Conservation (phyloP, 2,797 vertebrate genomes). For the Bovichtus diacanthus region DNA sequence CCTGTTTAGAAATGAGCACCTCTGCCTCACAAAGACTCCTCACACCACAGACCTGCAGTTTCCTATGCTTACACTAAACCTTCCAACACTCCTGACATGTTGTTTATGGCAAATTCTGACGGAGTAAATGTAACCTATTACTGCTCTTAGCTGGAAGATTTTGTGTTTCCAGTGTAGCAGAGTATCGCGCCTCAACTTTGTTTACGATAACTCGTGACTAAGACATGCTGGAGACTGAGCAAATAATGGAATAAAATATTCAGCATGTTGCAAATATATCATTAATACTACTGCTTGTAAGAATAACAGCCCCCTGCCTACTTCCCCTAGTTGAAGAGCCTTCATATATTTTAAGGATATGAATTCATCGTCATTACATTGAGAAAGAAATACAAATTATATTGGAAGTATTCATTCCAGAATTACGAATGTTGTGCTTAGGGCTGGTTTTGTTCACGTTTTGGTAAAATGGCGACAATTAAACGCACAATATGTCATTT, state of each 20-base stretch:
- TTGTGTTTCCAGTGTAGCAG: constrained; percentile 43
- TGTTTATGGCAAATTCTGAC: constrained; percentile 57
- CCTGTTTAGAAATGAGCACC: constrained; percentile 50
- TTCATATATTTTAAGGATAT: constrained; percentile 10
- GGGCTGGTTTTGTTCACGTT: background rate
- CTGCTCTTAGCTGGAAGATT: constrained; percentile 18
- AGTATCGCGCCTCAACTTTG: background rate
- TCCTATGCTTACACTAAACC: constrained; percentile 42
- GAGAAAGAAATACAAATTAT: background rate
- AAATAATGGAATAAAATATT: constrained; percentile 53
- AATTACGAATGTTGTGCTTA: background rate
- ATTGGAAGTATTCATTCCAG: background rate
- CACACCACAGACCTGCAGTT: constrained; percentile 39
- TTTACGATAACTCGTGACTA: constrained; percentile 52
- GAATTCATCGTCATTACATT: constrained; percentile 7
- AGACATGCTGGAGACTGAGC: constrained; percentile 32
- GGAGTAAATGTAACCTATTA: constrained; percentile 48
- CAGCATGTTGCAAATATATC: constrained; percentile 42
- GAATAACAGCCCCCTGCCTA: background rate
- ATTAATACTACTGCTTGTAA: constrained; percentile 16
- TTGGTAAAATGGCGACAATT: background rate
- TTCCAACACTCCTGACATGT: constrained; percentile 31
- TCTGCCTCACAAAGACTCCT: constrained; percentile 31
- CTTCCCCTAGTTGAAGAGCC: background rate
- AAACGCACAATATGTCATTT: no score